Evolutionary conservation across 1,140 invertebrate species (phyloP).

Genomic region (Anoplolepis gracilipes): DNA sequence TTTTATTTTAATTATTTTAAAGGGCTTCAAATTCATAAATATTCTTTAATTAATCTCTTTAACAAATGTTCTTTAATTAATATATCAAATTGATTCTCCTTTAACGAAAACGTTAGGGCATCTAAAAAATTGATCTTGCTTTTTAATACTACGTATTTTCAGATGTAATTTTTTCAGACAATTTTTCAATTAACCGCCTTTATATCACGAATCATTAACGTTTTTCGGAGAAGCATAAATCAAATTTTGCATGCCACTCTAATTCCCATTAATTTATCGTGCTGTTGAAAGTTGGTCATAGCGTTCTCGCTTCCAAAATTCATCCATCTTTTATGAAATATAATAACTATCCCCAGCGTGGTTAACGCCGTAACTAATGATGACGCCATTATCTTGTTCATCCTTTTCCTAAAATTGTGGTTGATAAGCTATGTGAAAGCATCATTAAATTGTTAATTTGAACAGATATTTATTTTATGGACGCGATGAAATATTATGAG

Average conservation of each 20-base stretch:
- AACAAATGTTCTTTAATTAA: no score
- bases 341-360: slow-evolving; percentile 28
- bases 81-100: neutral
- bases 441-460: slow-evolving; percentile 49
- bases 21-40: neutral
- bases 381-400: slow-evolving; percentile 16
- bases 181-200: neutral
- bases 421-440: slow-evolving; percentile 19
- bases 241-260: neutral
- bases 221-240: slow-evolving; percentile 22
- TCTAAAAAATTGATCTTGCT: neutral
- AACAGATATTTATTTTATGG: slow-evolving; percentile 10
- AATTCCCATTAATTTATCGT: slow-evolving; percentile 19
- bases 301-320: neutral
- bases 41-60: no score
- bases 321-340: slow-evolving; percentile 21
- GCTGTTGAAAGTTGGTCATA: slow-evolving; percentile 18
- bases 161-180: neutral
- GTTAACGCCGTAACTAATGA: slow-evolving; percentile 38
- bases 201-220: neutral
- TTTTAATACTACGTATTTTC: neutral
- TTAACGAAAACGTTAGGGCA: neutral
- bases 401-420: slow-evolving; percentile 23
- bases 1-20: neutral
- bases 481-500: neutral